Evolutionary conservation across 2,797 vertebrate species (phyloP).

Genomic region (Tragopan temminckii): DNA sequence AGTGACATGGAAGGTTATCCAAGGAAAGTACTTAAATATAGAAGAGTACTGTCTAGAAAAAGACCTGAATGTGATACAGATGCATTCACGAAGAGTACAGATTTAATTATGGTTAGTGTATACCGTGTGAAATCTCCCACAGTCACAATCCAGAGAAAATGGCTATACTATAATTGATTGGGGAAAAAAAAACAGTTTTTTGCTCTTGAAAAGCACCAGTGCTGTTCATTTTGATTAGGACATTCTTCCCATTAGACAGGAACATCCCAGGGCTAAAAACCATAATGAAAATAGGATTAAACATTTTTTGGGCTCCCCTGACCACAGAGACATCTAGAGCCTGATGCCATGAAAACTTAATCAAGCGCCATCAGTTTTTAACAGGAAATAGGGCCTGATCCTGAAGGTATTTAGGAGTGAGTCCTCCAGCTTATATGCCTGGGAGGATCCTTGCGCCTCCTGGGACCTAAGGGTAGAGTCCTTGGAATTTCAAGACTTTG

Average conservation of each 20-base stretch:
- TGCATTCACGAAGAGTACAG: slow-evolving; percentile 8
- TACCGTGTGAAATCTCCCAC: neutral
- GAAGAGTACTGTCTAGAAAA: neutral
- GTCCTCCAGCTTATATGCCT: neutral
- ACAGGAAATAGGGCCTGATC: neutral
- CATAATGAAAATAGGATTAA: neutral
- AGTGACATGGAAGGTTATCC: slow-evolving; percentile 12
- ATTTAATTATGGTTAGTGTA: neutral
- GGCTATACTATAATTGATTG: neutral
- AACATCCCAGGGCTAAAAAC: neutral
- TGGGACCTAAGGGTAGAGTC: neutral
- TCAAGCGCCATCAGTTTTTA: neutral
- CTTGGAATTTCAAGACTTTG: neutral
- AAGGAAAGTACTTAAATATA: slow-evolving; percentile 46
- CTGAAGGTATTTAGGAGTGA: neutral
- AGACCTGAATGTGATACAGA: neutral
- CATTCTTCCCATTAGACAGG: neutral
- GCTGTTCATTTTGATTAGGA: neutral
- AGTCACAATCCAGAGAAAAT: neutral
- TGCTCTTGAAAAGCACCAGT: neutral
- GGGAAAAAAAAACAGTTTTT: neutral
- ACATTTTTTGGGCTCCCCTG: neutral
- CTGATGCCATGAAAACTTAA: neutral
- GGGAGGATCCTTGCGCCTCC: neutral
- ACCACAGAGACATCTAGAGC: neutral